Conservation (phyloP, 2,113 vertebrate species). For the Heloderma charlesbogerti region DNA sequence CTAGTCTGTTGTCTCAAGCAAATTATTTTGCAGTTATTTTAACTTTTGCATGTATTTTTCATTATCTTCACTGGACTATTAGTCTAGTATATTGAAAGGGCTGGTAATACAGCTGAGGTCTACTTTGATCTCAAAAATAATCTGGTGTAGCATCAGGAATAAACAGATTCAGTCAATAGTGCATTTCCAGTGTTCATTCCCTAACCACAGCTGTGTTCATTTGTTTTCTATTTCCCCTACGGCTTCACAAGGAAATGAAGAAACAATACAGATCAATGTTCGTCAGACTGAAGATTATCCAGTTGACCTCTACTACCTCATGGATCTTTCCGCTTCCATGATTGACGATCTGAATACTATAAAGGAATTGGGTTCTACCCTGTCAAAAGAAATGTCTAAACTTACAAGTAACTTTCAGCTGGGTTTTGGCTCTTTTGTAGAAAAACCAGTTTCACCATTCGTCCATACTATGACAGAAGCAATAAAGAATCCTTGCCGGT, state of each 20-base stretch:
- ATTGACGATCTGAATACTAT: slow-evolving; percentile 91
- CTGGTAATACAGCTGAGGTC: background rate
- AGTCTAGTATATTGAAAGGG: slow-evolving; percentile 1
- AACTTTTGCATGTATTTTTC: background rate
- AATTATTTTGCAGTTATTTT: background rate
- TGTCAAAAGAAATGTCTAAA: slow-evolving; percentile 94
- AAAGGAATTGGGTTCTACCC: slow-evolving; percentile 89
- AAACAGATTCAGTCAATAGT: background rate
- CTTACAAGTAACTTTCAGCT: slow-evolving; percentile 96
- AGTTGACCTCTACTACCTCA: slow-evolving; percentile 97
- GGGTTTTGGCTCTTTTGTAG: slow-evolving; percentile 97
- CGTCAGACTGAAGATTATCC: slow-evolving; percentile 95
- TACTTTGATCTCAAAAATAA: background rate
- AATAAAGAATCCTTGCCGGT: slow-evolving; percentile 94
- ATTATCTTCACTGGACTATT: background rate
- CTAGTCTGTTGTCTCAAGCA: background rate
- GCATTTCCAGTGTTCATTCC: background rate
- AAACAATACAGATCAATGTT: slow-evolving; percentile 91
- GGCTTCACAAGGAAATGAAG: slow-evolving; percentile 79
- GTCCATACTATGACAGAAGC: slow-evolving; percentile 89
- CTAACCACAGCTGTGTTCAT: slow-evolving; percentile 38
- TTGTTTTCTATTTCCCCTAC: slow-evolving; percentile 27
- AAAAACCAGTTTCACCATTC: slow-evolving; percentile 95
- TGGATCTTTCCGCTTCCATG: slow-evolving; percentile 99
- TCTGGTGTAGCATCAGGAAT: background rate